Conservation (phyloP, 1,140 invertebrate species). For the Bombus polaris region DNA sequence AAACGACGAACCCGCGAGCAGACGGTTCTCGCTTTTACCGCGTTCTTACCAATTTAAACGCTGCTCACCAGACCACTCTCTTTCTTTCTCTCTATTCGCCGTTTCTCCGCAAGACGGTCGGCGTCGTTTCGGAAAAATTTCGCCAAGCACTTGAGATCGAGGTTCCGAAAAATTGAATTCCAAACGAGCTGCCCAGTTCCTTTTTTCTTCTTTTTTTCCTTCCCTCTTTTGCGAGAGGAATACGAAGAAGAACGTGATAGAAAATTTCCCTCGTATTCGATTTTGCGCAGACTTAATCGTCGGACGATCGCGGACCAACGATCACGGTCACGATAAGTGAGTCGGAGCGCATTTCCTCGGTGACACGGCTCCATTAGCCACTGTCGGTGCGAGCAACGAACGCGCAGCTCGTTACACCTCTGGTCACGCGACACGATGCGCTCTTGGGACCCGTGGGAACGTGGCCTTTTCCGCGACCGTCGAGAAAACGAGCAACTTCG, state of each 20-base stretch:
- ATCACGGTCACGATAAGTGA: not conserved
- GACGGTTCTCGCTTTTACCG: too few species aligned
- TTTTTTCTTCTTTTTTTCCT: not conserved
- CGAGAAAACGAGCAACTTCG: constrained; percentile 52
- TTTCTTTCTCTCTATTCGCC: not conserved
- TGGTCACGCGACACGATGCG: constrained; percentile 46
- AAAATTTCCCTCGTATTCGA: not conserved
- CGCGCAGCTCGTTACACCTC: constrained; percentile 41
- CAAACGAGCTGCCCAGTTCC: not conserved
- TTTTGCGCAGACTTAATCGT: constrained; percentile 1
- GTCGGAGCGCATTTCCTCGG: not conserved
- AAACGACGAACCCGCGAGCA: constrained; percentile 49
- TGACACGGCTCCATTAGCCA: constrained; percentile 15
- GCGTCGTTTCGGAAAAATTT: not conserved
- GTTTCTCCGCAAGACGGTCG: too few species aligned
- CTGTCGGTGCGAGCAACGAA: not conserved
- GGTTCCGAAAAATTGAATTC: not conserved
- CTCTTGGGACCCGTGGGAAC: constrained; percentile 38
- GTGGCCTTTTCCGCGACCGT: constrained; percentile 55
- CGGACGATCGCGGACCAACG: not conserved
- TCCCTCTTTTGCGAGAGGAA: not conserved
- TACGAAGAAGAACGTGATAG: not conserved
- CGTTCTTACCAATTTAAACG: not conserved
- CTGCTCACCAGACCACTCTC: not conserved
- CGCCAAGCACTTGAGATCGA: not conserved